Percentiles rank a stretch among this genome's conserved stretches.
Conservation (phyloP, 53 echinoderm and acorn worm species). For the Henricia sp. region DNA sequence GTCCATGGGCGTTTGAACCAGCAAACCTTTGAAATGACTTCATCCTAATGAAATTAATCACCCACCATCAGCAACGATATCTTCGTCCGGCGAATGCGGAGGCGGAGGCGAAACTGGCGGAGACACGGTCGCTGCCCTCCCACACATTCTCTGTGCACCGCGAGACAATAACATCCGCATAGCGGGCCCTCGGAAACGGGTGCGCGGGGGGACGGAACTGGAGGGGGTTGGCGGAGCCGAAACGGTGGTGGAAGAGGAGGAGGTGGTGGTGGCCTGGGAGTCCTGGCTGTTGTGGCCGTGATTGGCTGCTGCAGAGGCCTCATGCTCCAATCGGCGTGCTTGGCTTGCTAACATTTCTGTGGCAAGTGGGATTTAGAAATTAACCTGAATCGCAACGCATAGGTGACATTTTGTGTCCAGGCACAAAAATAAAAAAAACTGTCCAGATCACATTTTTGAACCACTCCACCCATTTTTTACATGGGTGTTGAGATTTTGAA, state of each 20-base stretch:
- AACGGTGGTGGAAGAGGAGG: constrained; percentile 63
- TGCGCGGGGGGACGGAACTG: constrained; percentile 59
- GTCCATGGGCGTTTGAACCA: not conserved
- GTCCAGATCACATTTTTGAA: too few species aligned
- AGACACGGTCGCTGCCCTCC: constrained; percentile 59
- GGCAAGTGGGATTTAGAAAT: not conserved
- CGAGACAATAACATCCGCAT: constrained; percentile 51
- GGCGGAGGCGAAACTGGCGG: constrained; percentile 76
- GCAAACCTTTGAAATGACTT: not conserved
- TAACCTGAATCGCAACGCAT: not conserved
- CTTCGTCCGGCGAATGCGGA: constrained; percentile 78
- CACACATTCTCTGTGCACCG: constrained; percentile 56
- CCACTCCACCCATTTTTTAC: too few species aligned
- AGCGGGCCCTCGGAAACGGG: constrained; percentile 52
- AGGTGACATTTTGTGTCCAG: not conserved
- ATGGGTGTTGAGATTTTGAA: too few species aligned
- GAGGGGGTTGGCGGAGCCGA: constrained; percentile 92
- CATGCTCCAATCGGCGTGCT: constrained; percentile 37
- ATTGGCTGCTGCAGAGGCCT: not conserved
- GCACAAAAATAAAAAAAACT: too few species aligned
- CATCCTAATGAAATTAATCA: not conserved
- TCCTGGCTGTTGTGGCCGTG: constrained; percentile 30
- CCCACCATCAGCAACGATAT: constrained; percentile 21
- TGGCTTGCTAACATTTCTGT: constrained; percentile 46
- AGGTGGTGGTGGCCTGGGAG: constrained; percentile 41